Percentiles rank a stretch among this genome's conserved stretches.
Conservation (phyloP, 2,113 vertebrate species). For the Tenrec ecaudatus region DNA sequence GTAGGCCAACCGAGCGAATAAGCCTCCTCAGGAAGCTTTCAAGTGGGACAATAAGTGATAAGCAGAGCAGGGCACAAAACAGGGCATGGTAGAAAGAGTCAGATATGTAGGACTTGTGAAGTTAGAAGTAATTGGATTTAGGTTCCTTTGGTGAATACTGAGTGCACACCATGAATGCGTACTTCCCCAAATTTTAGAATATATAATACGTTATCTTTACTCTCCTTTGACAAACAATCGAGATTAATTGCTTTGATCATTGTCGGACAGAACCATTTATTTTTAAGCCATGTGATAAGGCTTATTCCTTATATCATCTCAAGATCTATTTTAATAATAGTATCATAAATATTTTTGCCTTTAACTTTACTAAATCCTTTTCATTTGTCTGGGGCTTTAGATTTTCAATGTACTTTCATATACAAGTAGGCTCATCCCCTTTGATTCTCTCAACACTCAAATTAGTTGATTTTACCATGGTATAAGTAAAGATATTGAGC, state of each 20-base stretch:
- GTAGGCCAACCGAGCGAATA: constrained; percentile 34
- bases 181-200: constrained; percentile 9
- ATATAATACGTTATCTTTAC: constrained; percentile 49
- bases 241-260: constrained; percentile 63
- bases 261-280: constrained; percentile 43
- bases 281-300: constrained; percentile 38
- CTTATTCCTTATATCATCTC: constrained; percentile 50
- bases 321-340: constrained; percentile 66
- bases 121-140: constrained; percentile 49
- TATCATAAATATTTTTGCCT: constrained; percentile 49
- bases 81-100: background rate
- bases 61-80: constrained; percentile 33
- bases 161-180: background rate
- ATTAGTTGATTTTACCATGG: background rate
- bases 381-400: constrained; percentile 32
- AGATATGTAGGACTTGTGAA: background rate
- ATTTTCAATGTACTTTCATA: constrained; percentile 1
- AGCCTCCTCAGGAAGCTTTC: constrained; percentile 41
- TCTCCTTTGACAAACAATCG: constrained; percentile 33
- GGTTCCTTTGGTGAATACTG: constrained; percentile 37
- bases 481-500: constrained; percentile 41
- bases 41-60: constrained; percentile 6
- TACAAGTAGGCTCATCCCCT: background rate
- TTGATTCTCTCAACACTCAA: constrained; percentile 42
- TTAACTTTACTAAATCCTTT: constrained; percentile 39